These are phyloP conservation scores for Azorinus chamasolen DNA, from an alignment of 2,888 invertebrate genomes.

Conservation along the genomic window DNA sequence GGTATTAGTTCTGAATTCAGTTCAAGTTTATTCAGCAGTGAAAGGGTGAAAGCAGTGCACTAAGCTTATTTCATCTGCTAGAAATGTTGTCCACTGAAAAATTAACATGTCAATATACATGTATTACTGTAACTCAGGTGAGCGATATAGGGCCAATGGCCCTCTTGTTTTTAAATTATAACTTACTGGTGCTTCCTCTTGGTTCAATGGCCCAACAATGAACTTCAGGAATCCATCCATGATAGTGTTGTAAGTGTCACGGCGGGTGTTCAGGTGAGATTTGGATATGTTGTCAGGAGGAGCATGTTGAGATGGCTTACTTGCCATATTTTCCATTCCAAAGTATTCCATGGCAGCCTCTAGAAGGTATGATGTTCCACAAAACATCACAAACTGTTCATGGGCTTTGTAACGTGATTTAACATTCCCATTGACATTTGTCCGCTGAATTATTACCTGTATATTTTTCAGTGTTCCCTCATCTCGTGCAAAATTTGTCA, in stretches of 20 bases:
- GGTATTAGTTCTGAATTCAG: too few relatives aligned
- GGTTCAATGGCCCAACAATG: background rate
- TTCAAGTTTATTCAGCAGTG: too few relatives aligned
- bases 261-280: slow-evolving; percentile 6
- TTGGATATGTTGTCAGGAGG: slow-evolving; percentile 4
- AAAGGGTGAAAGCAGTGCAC: too few relatives aligned
- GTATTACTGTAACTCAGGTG: too few relatives aligned
- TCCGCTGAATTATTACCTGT: slow-evolving; percentile 44
- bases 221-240: slow-evolving; percentile 5
- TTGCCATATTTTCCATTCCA: slow-evolving; percentile 21
- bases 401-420: slow-evolving; percentile 45
- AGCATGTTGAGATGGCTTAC: slow-evolving; percentile 11
- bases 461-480: slow-evolving; percentile 46
- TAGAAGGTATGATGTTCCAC: slow-evolving; percentile 26
- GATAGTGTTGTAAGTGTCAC: background rate
- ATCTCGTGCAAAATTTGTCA: slow-evolving; percentile 20
- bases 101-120: too few relatives aligned
- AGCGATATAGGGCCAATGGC: too few relatives aligned
- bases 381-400: slow-evolving; percentile 26
- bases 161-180: too few relatives aligned
- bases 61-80: too few relatives aligned
- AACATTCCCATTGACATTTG: slow-evolving; percentile 62
- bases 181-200: slow-evolving; percentile 8
- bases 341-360: slow-evolving; percentile 28
- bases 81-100: too few relatives aligned